A percentile compares a stretch with the other conserved stretches of the same genome.
Evolutionary conservation across 1,140 invertebrate species (phyloP).

Genomic region (Sminthurides bifidus): DNA sequence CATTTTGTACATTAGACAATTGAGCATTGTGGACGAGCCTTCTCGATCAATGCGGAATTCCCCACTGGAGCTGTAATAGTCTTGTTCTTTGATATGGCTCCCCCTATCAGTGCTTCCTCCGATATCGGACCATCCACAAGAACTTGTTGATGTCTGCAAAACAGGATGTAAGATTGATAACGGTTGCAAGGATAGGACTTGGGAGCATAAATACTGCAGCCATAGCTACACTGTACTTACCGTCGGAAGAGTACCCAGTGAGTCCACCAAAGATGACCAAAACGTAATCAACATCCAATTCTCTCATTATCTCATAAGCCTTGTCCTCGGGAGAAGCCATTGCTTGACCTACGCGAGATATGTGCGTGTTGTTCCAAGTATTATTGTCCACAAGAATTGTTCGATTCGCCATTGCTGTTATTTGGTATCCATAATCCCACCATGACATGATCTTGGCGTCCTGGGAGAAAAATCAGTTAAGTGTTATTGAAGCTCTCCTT

Average conservation of each 20-base stretch:
- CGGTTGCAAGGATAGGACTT: neutral
- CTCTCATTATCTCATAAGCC: conserved; percentile 93
- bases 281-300: conserved; percentile 95
- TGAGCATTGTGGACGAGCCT: conserved; percentile 70
- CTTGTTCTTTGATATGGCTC: conserved; percentile 85
- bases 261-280: conserved; percentile 95
- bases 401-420: conserved; percentile 96
- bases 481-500: too few species aligned
- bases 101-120: conserved; percentile 91
- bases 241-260: conserved; percentile 96
- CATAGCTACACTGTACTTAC: conserved; percentile 39
- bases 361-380: conserved; percentile 99
- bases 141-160: conserved; percentile 89
- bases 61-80: conserved; percentile 88
- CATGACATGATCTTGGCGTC: conserved; percentile 96
- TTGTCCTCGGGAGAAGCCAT: conserved; percentile 94
- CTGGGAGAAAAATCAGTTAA: neutral
- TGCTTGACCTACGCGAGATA: conserved; percentile 89
- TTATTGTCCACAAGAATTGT: conserved; percentile 99
- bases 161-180: neutral
- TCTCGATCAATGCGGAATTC: conserved; percentile 90
- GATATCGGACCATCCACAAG: conserved; percentile 97
- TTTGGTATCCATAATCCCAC: conserved; percentile 99
- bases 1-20: conserved; percentile 94
- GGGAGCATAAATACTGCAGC: neutral